Percentiles rank a stretch among this genome's conserved stretches.
Evolutionary conservation across 2,797 vertebrate species (phyloP).

Genomic region (Lacerta agilis): DNA sequence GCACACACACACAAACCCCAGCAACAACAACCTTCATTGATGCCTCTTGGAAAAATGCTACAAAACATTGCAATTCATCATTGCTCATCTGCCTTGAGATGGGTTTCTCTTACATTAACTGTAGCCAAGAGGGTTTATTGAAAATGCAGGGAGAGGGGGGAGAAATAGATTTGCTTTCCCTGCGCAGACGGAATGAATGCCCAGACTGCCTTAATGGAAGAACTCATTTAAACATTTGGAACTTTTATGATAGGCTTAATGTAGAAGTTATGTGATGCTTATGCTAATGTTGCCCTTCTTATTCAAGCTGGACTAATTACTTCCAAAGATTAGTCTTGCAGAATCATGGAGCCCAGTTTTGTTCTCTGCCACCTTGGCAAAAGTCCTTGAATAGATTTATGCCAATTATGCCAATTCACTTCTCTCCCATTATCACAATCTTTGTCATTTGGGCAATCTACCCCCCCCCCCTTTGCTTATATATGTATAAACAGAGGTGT

Average conservation of each 20-base stretch:
- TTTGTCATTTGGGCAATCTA: neutral
- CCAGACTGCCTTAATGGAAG: conserved; percentile 45
- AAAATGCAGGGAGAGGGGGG: neutral
- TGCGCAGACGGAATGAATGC: conserved; percentile 11
- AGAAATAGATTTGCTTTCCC: conserved; percentile 8
- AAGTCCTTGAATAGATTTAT: conserved; percentile 18
- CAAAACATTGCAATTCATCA: conserved; percentile 48
- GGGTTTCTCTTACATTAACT: conserved; percentile 48
- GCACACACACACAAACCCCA: too few species aligned
- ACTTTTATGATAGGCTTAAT: conserved; percentile 50
- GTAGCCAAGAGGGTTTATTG: conserved; percentile 40
- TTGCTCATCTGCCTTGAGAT: conserved; percentile 42
- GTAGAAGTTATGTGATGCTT: conserved; percentile 12
- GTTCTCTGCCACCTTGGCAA: neutral
- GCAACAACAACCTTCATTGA: conserved; percentile 2
- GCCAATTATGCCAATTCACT: conserved; percentile 22
- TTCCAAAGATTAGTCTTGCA: conserved; percentile 24
- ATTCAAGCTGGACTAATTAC: conserved; percentile 25
- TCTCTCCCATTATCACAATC: neutral
- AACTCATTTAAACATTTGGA: conserved; percentile 40
- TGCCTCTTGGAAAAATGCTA: conserved; percentile 40
- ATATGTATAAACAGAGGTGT: neutral
- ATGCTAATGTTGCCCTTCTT: conserved; percentile 27
- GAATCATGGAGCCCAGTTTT: conserved; percentile 13
- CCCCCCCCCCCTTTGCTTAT: neutral